A percentile compares a stretch with the other conserved stretches of the same genome.
Conservation (phyloP, 2,888 invertebrate species). For the Alsophila aescularia region DNA sequence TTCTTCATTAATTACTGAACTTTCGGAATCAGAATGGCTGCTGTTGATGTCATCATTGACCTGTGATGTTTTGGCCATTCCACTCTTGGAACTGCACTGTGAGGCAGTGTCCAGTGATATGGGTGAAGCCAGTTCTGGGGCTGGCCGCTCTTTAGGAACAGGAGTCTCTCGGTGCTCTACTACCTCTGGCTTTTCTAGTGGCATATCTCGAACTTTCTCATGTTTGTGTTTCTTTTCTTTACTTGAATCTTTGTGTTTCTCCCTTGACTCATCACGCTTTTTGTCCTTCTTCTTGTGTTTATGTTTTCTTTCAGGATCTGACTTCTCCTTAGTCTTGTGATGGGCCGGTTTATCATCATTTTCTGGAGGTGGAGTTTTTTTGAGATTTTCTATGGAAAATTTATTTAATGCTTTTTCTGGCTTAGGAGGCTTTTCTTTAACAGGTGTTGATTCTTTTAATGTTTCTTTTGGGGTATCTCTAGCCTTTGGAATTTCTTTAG, state of each 20-base stretch:
- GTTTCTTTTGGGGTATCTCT: constrained; percentile 67
- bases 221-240: constrained; percentile 83
- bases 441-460: constrained; percentile 61
- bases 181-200: constrained; percentile 78
- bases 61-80: constrained; percentile 66
- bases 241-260: constrained; percentile 84
- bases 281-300: constrained; percentile 88
- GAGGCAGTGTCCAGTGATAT: constrained; percentile 80
- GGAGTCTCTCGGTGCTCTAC: constrained; percentile 74
- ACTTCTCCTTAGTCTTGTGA: constrained; percentile 79
- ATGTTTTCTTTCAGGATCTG: constrained; percentile 81
- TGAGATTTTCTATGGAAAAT: constrained; percentile 78
- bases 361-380: constrained; percentile 75
- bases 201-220: constrained; percentile 78
- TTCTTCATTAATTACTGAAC: constrained; percentile 72
- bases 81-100: constrained; percentile 80
- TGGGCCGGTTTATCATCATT: constrained; percentile 63
- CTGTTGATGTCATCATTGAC: constrained; percentile 69
- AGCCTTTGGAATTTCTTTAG: constrained; percentile 67
- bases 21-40: constrained; percentile 78
- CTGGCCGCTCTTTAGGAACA: constrained; percentile 66
- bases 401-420: constrained; percentile 73
- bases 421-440: constrained; percentile 71
- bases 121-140: constrained; percentile 73
- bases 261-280: constrained; percentile 86